Base-by-base conservation (phyloP, 1,140 invertebrate species). In the Glossosoma conforme region DNA sequence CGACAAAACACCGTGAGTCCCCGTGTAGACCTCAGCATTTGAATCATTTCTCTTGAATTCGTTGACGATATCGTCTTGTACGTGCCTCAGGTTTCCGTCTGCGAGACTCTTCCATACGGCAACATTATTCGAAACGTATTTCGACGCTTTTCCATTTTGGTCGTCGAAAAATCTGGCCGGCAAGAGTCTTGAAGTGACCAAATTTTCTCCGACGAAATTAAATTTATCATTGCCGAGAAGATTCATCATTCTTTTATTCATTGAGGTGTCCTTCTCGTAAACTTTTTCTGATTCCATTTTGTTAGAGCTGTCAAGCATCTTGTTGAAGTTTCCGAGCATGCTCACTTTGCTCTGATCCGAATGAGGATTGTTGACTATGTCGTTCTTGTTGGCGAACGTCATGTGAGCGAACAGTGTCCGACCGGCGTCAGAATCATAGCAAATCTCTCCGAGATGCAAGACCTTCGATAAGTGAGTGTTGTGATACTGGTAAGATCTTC, bases 291-390 rank as follows among this genome's bases (percentile, higher is more conserved):
- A 67, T 58, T 66, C 66, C 22, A 54, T 56, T 6, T 67, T 61
- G n/a, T 64, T 65, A 21, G 45, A 58, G 3, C 62, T 54, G 59
- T 74, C 71, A 56, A 70, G 68, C 70, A 72, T 68, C 32, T 65
- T 65, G 54, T 70, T 68, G 60, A 72, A 69, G 60, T 71, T 72
- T 42, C 67, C 70, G 35, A 72, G 61, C 44, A 74, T 60, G 28
- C 63, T 64, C 44, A 69, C 64, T 46, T 67, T 66, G 24, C 61
- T 56, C 37, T 49, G 24, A 17, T 25, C 10, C 58, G 67, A 66
- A 30, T 66, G 60, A 24, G 59, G 37, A 42, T 65, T 40, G 14
- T 51, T 54, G 35, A 61, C 56, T 9, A 30, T 58, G 53, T 61
- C 58, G 50, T 50, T 54, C 18, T 32, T 21, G 22, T 62, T 60